Percentiles rank a stretch among this genome's conserved stretches.
Evolutionary conservation across 2,797 vertebrate genomes (phyloP).

Genomic region (Phalloptychus januarius): DNA sequence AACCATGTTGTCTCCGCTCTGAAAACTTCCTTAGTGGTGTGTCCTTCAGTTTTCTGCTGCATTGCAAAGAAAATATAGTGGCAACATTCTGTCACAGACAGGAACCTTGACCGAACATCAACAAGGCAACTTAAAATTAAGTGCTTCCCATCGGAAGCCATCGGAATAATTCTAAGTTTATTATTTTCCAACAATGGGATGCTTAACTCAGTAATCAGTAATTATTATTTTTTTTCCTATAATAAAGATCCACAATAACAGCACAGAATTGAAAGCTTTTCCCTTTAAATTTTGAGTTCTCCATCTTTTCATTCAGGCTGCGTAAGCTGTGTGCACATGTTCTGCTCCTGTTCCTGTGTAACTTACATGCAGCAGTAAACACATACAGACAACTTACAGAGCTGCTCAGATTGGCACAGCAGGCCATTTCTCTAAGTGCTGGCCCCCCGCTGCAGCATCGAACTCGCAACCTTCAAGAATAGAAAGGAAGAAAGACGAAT

Average conservation of each 20-base stretch:
- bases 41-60: background rate
- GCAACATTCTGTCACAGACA: background rate
- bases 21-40: background rate
- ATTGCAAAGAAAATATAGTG: background rate
- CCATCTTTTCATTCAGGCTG: background rate
- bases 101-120: background rate
- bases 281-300: background rate
- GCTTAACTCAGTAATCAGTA: background rate
- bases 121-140: background rate
- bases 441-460: slow-evolving; percentile 22
- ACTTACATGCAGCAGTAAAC: background rate
- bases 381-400: background rate
- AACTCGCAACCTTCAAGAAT: slow-evolving; percentile 30
- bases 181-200: background rate
- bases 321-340: background rate
- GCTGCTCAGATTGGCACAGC: slow-evolving; percentile 1
- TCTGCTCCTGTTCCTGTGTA: background rate
- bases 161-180: background rate
- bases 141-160: background rate
- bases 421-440: slow-evolving; percentile 24
- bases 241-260: background rate
- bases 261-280: background rate
- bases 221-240: background rate
- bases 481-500: slow-evolving; percentile 9
- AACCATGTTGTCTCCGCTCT: background rate